Percentiles rank a stretch among this genome's conserved stretches.
Evolutionary conservation across 2,888 invertebrate genomes (phyloP).

Genomic region (Unio delphinus): DNA sequence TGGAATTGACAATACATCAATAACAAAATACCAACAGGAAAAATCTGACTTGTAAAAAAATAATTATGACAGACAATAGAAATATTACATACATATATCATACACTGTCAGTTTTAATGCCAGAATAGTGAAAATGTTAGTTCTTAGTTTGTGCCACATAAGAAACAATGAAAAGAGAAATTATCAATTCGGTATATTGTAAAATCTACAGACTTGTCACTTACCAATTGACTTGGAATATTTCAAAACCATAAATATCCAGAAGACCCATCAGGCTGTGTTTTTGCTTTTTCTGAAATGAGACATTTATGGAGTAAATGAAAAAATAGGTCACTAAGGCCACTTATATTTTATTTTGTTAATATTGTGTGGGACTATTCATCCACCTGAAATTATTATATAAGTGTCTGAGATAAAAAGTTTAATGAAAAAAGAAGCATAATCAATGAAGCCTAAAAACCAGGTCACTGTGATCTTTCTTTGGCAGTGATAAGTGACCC

Average conservation of each 20-base stretch:
- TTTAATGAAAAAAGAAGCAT: too few relatives aligned
- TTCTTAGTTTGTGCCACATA: too few relatives aligned
- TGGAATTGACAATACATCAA: too few relatives aligned
- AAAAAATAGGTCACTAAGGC: neutral
- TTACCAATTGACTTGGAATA: slow-evolving; percentile 89
- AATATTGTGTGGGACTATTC: neutral
- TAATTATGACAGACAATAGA: neutral
- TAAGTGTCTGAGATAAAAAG: too few relatives aligned
- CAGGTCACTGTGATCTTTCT: too few relatives aligned
- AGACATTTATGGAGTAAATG: slow-evolving; percentile 1
- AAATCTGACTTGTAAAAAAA: neutral
- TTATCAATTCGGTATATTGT: neutral
- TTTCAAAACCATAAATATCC: slow-evolving; percentile 96
- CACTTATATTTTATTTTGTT: neutral
- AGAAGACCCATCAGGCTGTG: slow-evolving; percentile 86
- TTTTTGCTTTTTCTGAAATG: slow-evolving; percentile 67
- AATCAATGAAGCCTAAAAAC: too few relatives aligned
- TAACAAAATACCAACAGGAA: neutral
- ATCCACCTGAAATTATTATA: too few relatives aligned
- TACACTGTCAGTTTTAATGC: too few relatives aligned
- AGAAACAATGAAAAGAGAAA: too few relatives aligned
- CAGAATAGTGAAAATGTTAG: too few relatives aligned
- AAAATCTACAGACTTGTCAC: slow-evolving; percentile 1
- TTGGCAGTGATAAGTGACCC: too few relatives aligned
- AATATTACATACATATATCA: neutral